Evolutionary conservation across 2,797 vertebrate species (phyloP).

Genomic region (Toxotes lorentzi): DNA sequence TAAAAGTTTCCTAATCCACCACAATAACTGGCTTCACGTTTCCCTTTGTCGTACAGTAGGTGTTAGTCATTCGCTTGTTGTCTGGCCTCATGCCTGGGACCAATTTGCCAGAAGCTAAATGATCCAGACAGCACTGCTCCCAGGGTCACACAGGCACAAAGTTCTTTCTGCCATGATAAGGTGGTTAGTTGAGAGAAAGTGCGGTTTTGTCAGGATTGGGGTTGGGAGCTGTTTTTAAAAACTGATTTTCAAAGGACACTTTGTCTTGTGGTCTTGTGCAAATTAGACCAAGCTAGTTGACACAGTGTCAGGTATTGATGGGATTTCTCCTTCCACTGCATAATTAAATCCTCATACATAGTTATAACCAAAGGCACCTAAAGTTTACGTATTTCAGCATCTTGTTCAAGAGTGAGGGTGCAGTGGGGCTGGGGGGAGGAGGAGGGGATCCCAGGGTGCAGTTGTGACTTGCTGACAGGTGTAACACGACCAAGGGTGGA

Average conservation of each 20-base stretch:
- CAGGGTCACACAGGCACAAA: constrained; percentile 28
- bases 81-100: constrained; percentile 43
- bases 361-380: not conserved
- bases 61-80: constrained; percentile 15
- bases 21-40: not conserved
- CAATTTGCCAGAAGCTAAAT: constrained; percentile 54
- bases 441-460: constrained; percentile 44
- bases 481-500: constrained; percentile 58
- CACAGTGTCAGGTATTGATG: not conserved
- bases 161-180: constrained; percentile 23
- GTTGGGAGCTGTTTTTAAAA: not conserved
- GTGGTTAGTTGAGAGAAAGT: constrained; percentile 14
- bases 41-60: constrained; percentile 17
- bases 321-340: not conserved
- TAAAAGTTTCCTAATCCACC: not conserved
- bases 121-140: constrained; percentile 35
- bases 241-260: constrained; percentile 10
- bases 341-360: not conserved
- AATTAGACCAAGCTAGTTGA: not conserved
- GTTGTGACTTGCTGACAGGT: constrained; percentile 79
- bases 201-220: not conserved
- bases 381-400: constrained; percentile 17
- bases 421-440: constrained; percentile 4
- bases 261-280: not conserved
- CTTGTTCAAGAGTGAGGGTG: constrained; percentile 24